Evolutionary conservation across 92 coral and sea anemone species (phyloP).

Genomic region (Phymanthus crucifer): DNA sequence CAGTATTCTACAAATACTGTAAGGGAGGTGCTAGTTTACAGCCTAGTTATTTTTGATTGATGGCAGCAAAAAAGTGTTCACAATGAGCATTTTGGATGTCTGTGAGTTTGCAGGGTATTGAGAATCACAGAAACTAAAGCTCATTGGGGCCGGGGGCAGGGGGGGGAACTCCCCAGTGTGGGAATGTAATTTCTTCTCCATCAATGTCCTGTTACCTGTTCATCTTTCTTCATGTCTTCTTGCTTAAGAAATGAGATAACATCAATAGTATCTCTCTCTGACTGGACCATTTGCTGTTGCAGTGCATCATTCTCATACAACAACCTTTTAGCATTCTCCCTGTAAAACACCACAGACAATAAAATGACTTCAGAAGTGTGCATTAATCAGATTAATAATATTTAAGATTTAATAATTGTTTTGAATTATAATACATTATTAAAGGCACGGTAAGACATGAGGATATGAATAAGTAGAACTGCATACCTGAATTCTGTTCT

Average conservation of each 20-base stretch:
- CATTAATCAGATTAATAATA: too few relatives aligned
- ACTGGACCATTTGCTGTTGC: constrained; percentile 82
- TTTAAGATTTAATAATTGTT: too few relatives aligned
- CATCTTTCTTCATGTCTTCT: constrained; percentile 93
- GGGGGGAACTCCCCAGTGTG: background rate
- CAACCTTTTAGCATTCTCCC: constrained; percentile 91
- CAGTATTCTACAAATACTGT: too few relatives aligned
- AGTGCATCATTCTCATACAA: constrained; percentile 85
- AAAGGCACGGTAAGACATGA: too few relatives aligned
- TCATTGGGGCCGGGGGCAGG: too few relatives aligned
- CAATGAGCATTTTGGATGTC: too few relatives aligned
- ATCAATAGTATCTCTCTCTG: constrained; percentile 90
- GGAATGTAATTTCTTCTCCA: background rate
- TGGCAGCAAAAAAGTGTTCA: too few relatives aligned
- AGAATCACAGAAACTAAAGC: too few relatives aligned
- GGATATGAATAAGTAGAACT: background rate
- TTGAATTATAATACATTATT: too few relatives aligned
- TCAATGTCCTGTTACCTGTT: constrained; percentile 69
- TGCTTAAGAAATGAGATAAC: constrained; percentile 86
- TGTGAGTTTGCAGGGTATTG: too few relatives aligned
- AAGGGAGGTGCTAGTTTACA: too few relatives aligned
- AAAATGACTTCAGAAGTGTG: background rate
- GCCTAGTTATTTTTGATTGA: too few relatives aligned
- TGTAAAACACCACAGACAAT: background rate
- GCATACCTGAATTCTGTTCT: constrained; percentile 82